Base-by-base conservation (phyloP, 37 sponge, comb jelly and placozoan genomes). In the Chondrosia reniformis region DNA sequence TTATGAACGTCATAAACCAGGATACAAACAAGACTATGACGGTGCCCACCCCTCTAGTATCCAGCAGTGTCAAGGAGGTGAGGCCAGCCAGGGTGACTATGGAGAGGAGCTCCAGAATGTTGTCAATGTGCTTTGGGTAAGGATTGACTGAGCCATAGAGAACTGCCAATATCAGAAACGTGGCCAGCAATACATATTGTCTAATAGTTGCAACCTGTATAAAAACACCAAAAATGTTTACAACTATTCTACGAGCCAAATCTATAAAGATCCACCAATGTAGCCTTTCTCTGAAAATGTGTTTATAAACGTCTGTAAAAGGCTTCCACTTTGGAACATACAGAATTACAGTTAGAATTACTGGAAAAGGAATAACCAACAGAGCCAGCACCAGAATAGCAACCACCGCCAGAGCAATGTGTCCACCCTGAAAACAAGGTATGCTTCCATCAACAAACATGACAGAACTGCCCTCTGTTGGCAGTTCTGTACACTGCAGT, bases 191-290 rank as follows among this genome's bases (percentile, higher is more conserved):
- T 41, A 39, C 55, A 33, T 84, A 85, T 28, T 89, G 86, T 41
- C 86, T 56, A 19, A 8, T 30, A 24, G 34, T 19, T 25, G 58
- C 62, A 37, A 78, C 78, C 19, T 78, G 59, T 27, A 80, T 71
- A 77, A 90, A 86, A 24, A 90, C 84, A n/a, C 77, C 91, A 13
- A 86, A 22, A 3, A 86, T 21, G 10, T 86, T 87, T 3, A 90
- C 64, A 1, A 80, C 28, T 22, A 90, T 63, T 10, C 91, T 59
- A 22, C 83, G 49, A 1, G 45, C 15, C 3, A 90, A 45, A 45
- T 76, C 79, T 28, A 58, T 40, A 15, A 46, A 54, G 22, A 85
- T 83, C 90, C 90, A 89, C 85, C 77, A 84, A 32, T 83, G 54
- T 3, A 73, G 74, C 0, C 41, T 38, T 63, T 89, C 86, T 22